phyloP scores from a whole-genome alignment of 2,797 vertebrate genomes.

The Bradypodion pumilum region DNA sequence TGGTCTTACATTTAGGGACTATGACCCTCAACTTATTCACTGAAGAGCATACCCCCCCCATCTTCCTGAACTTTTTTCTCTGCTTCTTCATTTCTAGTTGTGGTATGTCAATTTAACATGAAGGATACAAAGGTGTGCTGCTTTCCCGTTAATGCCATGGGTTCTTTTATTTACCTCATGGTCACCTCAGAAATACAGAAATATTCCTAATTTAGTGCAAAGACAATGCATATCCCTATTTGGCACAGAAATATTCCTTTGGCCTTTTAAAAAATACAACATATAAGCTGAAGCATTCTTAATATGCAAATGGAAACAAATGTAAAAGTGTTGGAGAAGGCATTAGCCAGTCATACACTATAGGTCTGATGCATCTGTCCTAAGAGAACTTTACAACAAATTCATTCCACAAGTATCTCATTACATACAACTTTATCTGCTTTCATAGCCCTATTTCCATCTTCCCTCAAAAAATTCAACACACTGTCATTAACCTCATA shows the following conservation, averaged over 20 bases:
- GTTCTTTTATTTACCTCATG: too few species aligned
- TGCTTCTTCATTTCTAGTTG: too few species aligned
- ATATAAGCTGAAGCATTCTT: neutral
- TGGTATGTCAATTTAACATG: too few species aligned
- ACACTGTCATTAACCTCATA: conserved; percentile 15
- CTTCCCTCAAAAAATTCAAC: neutral
- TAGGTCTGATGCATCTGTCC: conserved; percentile 72
- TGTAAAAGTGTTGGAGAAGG: neutral
- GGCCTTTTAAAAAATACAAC: conserved; percentile 45
- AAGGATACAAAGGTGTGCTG: too few species aligned
- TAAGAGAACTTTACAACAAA: conserved; percentile 49
- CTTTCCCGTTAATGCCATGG: too few species aligned
- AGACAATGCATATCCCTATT: too few species aligned
- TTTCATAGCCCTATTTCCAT: neutral
- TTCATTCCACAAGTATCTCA: neutral
- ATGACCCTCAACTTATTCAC: too few species aligned
- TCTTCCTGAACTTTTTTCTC: too few species aligned
- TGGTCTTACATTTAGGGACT: too few species aligned
- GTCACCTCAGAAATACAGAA: too few species aligned
- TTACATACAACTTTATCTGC: neutral
- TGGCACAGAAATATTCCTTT: conserved; percentile 26
- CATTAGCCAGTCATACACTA: conserved; percentile 54
- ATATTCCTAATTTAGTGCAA: too few species aligned
- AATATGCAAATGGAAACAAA: neutral
- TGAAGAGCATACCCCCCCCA: too few species aligned